A percentile compares a stretch with the other conserved stretches of the same genome.
phyloP scores from a whole-genome alignment of 2,797 vertebrate species.

The Sebastes vulpes region DNA sequence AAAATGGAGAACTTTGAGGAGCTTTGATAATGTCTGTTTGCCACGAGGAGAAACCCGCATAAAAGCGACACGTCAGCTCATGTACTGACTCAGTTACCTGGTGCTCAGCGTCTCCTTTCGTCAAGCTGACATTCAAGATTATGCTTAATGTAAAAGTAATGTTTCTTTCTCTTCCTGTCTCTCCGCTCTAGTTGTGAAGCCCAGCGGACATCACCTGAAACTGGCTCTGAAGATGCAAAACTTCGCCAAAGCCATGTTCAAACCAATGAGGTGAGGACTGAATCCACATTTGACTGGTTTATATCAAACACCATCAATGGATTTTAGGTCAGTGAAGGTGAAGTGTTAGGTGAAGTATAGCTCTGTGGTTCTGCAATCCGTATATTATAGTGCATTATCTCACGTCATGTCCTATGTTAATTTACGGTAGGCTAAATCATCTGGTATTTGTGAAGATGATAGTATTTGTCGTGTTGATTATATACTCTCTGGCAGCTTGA shows the following conservation, averaged over 20 bases:
- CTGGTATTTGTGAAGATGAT: neutral
- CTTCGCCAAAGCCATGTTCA: slow-evolving; percentile 97
- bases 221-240: slow-evolving; percentile 92
- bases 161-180: neutral
- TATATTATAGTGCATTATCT: neutral
- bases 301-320: neutral
- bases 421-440: slow-evolving; percentile 1
- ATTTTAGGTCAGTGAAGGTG: neutral
- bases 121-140: neutral
- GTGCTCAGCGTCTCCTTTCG: neutral
- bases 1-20: no score
- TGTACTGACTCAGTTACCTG: neutral
- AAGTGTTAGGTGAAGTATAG: neutral
- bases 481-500: neutral
- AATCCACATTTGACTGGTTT: neutral
- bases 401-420: neutral
- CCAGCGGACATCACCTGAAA: slow-evolving; percentile 96
- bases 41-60: no score
- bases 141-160: neutral
- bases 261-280: slow-evolving; percentile 95
- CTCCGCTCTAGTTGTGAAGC: slow-evolving; percentile 91
- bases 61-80: no score
- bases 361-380: neutral
- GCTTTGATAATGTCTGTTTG: no score
- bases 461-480: slow-evolving; percentile 19